Conservation (phyloP, 2,888 invertebrate species). For the Antheraea assamensis region DNA sequence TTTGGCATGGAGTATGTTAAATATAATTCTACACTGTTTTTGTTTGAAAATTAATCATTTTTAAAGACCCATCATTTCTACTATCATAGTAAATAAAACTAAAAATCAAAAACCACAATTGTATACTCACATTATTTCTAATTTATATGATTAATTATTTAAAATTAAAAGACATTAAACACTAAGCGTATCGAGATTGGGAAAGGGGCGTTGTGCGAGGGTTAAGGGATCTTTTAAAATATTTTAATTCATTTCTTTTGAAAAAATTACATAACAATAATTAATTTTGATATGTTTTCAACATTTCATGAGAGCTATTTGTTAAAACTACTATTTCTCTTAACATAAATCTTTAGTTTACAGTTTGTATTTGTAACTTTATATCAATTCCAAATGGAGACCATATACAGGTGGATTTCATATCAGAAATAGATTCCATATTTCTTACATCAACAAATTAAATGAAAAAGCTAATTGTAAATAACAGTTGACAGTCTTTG, state of each 20-base stretch:
- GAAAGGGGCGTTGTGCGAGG: neutral
- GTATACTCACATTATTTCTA: neutral
- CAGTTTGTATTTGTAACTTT: neutral
- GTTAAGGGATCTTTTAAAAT: neutral
- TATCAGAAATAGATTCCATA: neutral
- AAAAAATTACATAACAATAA: neutral
- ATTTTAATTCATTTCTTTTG: neutral
- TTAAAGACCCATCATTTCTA: neutral
- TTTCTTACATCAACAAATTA: neutral
- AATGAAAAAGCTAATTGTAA: no score
- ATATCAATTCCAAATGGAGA: neutral
- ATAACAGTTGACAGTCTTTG: no score
- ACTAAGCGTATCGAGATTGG: neutral
- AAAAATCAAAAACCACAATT: slow-evolving; percentile 9
- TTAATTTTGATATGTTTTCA: slow-evolving; percentile 10
- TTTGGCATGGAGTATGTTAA: no score
- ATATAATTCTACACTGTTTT: neutral
- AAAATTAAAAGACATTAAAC: neutral
- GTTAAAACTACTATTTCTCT: neutral
- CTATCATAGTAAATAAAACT: neutral
- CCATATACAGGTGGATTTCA: neutral
- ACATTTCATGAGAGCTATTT: slow-evolving; percentile 15
- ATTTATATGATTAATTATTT: neutral
- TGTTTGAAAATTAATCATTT: neutral
- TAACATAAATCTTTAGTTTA: neutral